Evolutionary conservation across 2,797 vertebrate genomes (phyloP), one percentile per base, ranked within the genome.

Genomic region (Cyprinella venusta): DNA sequence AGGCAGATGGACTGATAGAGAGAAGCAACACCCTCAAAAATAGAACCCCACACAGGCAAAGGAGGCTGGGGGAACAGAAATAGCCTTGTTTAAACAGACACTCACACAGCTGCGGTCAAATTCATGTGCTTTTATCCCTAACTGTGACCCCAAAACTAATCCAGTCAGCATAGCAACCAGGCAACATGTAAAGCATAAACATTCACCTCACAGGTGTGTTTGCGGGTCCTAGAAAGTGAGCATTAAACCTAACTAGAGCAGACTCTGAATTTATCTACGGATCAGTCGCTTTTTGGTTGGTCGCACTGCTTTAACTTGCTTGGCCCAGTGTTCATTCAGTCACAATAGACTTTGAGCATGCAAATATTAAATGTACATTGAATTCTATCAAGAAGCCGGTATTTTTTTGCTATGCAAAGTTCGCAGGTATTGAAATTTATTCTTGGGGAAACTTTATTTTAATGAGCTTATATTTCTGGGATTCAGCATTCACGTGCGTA

Each of bases 151-250:
- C 83, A 79, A 69, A 88, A 85, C 84, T 90, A 90, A 91, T 89
- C 87, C 90, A 56, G 82, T 86, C 84, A 86, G 85, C 87, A 89
- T 86, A 87, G 87, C 89, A 91, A 91, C 89, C 72, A 82, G 79
- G 84, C 86, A 91, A 88, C 88, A 88, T 65, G 61, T 79, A 79
- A 88, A 88, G 87, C 69, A 89, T 82, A 88, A 90, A 89, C 88
- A 89, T 84, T 33, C 84, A 83, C 67, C 76, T 82, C 87, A 87
- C 75, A 88, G 83, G 88, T 87, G 84, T 85, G 59, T 48, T 45
- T 85, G 63, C 82, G 42, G 89, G 65, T 89, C 76, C 76, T 92
- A 91, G 83, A 88, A 90, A 88, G 69, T 90, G 87, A 84, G 68
- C 67, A 90, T 89, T 81, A 81, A 63, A 64, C 76, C 38, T 76